Evolutionary conservation across 2,888 invertebrate species (phyloP).

Genomic region (Pollenia griseotomentosa): DNA sequence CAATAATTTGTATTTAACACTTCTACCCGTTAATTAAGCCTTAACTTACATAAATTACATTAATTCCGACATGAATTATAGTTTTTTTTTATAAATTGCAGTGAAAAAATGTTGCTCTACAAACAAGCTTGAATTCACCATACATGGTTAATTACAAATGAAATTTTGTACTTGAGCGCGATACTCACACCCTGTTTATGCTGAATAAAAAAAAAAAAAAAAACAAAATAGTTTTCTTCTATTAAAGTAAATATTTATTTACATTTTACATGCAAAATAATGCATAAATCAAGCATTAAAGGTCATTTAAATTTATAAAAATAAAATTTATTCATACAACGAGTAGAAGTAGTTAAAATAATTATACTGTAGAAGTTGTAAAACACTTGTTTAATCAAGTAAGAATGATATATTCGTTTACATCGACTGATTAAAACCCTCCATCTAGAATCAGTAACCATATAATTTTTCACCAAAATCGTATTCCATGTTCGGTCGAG

Average conservation of each 20-base stretch:
- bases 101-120: no score
- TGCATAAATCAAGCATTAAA: conserved; percentile 44
- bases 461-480: no score
- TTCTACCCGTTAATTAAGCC: conserved; percentile 20
- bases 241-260: conserved; percentile 12
- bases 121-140: not conserved
- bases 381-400: conserved; percentile 2
- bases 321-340: not conserved
- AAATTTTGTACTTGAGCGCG: not conserved
- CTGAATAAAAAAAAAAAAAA: not conserved
- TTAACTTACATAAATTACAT: conserved; percentile 5
- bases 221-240: not conserved
- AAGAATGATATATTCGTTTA: no score
- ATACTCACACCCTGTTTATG: conserved; percentile 52
- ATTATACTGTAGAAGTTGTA: not conserved
- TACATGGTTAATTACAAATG: conserved; percentile 10
- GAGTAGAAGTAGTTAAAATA: not conserved
- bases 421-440: no score
- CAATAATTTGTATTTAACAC: conserved; percentile 35
- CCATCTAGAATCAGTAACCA: no score
- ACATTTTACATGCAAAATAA: conserved; percentile 35
- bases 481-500: no score
- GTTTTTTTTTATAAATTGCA: not conserved
- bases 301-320: conserved; percentile 27
- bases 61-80: conserved; percentile 27